Evolutionary conservation across 2,888 invertebrate genomes (phyloP).

Genomic region (Autographa gamma): DNA sequence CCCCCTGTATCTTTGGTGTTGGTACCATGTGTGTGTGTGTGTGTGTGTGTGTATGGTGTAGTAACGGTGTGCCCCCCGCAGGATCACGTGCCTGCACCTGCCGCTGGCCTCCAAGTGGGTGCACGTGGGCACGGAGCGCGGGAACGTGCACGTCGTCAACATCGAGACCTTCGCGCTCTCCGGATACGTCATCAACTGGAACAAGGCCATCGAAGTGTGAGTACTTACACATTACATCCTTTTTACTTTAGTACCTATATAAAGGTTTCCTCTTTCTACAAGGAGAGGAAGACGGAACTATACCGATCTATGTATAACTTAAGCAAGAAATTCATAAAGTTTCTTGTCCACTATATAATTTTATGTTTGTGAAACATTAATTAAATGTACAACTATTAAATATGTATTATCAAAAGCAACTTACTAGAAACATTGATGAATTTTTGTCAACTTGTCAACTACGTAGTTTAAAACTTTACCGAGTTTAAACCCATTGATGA

Average conservation of each 20-base stretch:
- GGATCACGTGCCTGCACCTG: conserved; percentile 98
- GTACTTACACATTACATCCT: conserved; percentile 78
- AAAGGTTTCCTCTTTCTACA: no score
- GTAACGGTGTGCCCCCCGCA: conserved; percentile 71
- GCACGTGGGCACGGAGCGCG: conserved; percentile 99
- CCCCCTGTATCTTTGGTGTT: not conserved
- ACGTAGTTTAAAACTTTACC: no score
- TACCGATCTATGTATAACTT: no score
- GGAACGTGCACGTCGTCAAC: conserved; percentile 99
- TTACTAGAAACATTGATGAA: no score
- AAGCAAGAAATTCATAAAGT: no score
- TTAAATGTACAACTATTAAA: no score
- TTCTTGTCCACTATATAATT: no score
- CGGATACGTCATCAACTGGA: conserved; percentile 99
- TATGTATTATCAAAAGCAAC: no score
- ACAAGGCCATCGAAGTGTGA: conserved; percentile 99
- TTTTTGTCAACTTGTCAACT: no score
- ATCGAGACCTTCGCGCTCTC: conserved; percentile 98
- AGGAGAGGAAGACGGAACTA: no score
- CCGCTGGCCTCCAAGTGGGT: conserved; percentile 99
- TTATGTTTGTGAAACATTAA: no score
- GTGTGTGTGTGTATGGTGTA: not conserved
- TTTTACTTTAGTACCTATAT: not conserved
- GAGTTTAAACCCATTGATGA: no score
- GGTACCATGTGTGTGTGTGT: not conserved